These are phyloP conservation scores for Melanerpes aurifrons DNA, from an alignment of 2,113 vertebrate genomes.

Conservation along the genomic window DNA sequence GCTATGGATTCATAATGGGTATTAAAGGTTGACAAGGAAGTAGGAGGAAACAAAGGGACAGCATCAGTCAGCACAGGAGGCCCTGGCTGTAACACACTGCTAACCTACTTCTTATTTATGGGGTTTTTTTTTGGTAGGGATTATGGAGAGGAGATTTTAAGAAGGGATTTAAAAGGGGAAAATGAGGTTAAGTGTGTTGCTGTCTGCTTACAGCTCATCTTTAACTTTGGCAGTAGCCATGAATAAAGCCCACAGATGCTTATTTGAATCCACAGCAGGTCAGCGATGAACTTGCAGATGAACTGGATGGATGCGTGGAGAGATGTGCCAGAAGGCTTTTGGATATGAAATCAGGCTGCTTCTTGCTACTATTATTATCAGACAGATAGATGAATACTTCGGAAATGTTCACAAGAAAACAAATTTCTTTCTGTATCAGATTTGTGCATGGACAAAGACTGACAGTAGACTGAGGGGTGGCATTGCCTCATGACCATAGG, in stretches of 20 bases:
- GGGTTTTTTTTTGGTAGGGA: not conserved
- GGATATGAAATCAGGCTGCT: not conserved
- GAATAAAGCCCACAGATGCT: not conserved
- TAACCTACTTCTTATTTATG: not conserved
- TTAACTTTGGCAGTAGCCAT: not conserved
- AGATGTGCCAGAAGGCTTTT: not conserved
- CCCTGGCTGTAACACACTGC: not conserved
- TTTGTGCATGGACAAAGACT: not conserved
- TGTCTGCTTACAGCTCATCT: constrained; percentile 20
- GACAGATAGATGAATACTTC: not conserved
- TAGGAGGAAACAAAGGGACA: not conserved
- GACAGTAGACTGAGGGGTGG: not conserved
- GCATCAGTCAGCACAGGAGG: not conserved
- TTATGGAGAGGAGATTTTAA: constrained; percentile 28
- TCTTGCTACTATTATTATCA: not conserved
- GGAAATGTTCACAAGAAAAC: not conserved
- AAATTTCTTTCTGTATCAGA: not conserved
- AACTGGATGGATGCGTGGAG: not conserved
- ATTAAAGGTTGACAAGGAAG: not conserved
- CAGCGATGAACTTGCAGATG: not conserved
- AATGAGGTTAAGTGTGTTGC: constrained; percentile 44
- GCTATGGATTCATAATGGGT: not conserved
- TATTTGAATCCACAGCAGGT: not conserved
- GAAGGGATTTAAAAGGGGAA: constrained; percentile 44
- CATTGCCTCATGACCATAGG: not conserved